These are phyloP conservation scores for Hydrotaea cyrtoneurina DNA, from an alignment of 2,888 invertebrate species.

Conservation along the genomic window DNA sequence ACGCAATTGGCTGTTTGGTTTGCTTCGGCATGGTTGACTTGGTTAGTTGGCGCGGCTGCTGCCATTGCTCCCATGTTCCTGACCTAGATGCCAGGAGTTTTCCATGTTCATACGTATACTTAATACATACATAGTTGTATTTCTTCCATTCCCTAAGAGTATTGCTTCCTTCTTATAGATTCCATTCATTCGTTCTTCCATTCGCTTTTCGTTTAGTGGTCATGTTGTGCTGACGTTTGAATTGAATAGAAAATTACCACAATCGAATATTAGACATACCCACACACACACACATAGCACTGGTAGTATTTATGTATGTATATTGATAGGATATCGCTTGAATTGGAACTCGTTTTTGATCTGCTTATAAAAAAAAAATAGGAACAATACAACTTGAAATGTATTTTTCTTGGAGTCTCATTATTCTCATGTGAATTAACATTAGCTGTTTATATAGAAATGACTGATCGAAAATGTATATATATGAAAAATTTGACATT, in stretches of 20 bases:
- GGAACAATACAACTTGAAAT: no score
- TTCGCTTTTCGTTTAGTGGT: slow-evolving; percentile 35
- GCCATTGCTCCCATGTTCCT: background rate
- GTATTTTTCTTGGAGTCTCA: no score
- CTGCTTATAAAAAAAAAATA: no score
- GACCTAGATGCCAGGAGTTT: background rate
- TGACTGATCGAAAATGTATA: no score
- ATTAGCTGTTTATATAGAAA: no score
- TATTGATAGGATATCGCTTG: background rate
- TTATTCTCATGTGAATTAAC: no score
- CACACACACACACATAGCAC: slow-evolving; percentile 32
- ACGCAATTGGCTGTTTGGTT: slow-evolving; percentile 64
- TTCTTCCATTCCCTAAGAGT: slow-evolving; percentile 48
- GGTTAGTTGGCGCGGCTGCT: slow-evolving; percentile 36
- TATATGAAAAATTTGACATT: no score
- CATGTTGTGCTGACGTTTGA: slow-evolving; percentile 46
- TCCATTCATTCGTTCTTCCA: background rate
- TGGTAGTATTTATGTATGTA: background rate
- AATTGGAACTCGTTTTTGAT: background rate
- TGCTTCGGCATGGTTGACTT: slow-evolving; percentile 44
- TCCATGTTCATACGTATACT: background rate
- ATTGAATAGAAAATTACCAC: slow-evolving; percentile 49
- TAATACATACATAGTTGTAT: slow-evolving; percentile 14
- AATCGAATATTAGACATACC: slow-evolving; percentile 40
- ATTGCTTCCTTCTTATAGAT: slow-evolving; percentile 44